Evolutionary conservation across 1,140 invertebrate genomes (phyloP), one percentile per base, ranked within the genome.

Genomic region (Triops cancriformis): DNA sequence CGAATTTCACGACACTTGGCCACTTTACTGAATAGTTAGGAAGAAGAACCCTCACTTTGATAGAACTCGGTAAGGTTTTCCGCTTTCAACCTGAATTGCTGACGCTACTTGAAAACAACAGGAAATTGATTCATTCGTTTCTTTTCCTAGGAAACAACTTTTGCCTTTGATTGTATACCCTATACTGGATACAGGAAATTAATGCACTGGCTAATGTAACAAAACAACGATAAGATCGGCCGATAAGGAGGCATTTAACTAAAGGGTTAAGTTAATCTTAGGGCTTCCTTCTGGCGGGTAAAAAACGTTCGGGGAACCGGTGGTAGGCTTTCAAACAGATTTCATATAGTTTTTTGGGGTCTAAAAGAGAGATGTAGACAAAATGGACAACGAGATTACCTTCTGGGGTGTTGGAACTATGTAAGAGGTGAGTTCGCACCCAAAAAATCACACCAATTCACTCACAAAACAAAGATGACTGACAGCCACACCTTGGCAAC

Each of bases 401-500:
- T n/a, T 23, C 51, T 64, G 51, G 51, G 51, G 6, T 6, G 14
- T 18, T 64, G 10, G 10, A n/a, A 64, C 6, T 18, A 14, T 23
- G 51, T 64, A 5, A 12, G 6, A 14, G 14, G 23, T 23, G 51
- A 18, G 14, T 64, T 23, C 23, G 14, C 18, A 64, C 51, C 51
- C 51, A 64, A 23, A 64, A 64, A 64, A n/a, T 64, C 51, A 64
- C 51, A 64, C 51, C 14, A 64, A 6, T 64, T 23, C 51, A 64
- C 51, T 18, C 51, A 64, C 51, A 64, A 64, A 64, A 64, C 51
- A 64, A 18, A 64, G 51, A 14, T 64, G 51, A 64, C 51, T 64
- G 51, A 64, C 51, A 64, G 51, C 51, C 51, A 64, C 51, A 64
- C 51, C 51, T 64, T 64, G 51, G 23, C 51, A 64, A 64, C 51